Conservation (phyloP, 2,113 vertebrate genomes). For the Antennarius striatus region DNA sequence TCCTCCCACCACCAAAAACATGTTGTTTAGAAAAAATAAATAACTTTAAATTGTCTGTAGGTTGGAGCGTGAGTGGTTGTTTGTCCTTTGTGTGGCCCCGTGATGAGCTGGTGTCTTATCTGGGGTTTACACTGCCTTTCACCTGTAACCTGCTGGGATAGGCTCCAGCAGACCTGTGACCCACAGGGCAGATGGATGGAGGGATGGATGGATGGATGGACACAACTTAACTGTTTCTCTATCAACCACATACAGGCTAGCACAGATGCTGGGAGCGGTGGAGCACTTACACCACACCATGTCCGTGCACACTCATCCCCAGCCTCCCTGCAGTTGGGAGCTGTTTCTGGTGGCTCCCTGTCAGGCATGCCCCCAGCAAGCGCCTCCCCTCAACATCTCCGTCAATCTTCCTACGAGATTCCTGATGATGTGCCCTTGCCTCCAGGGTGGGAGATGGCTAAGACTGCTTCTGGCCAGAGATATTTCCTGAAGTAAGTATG, state of each 20-base stretch:
- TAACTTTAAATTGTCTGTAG: too few species aligned
- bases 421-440: constrained; percentile 94
- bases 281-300: constrained; percentile 91
- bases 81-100: too few species aligned
- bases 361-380: constrained; percentile 82
- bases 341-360: constrained; percentile 85
- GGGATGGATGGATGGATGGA: too few species aligned
- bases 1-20: too few species aligned
- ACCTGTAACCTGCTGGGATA: too few species aligned
- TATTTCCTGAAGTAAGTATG: constrained; percentile 98
- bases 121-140: too few species aligned
- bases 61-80: too few species aligned
- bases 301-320: constrained; percentile 96
- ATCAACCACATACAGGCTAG: constrained; percentile 82
- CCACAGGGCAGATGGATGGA: too few species aligned
- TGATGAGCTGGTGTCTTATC: too few species aligned
- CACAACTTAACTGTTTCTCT: background rate
- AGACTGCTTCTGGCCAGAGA: constrained; percentile 96
- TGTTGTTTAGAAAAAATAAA: too few species aligned
- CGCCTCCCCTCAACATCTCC: constrained; percentile 88
- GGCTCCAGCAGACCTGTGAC: too few species aligned
- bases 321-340: constrained; percentile 91
- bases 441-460: constrained; percentile 98
- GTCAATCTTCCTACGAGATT: constrained; percentile 98
- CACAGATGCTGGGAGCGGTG: constrained; percentile 91